Percentiles rank a stretch among this genome's conserved stretches.
Evolutionary conservation across 2,888 invertebrate genomes (phyloP).

Genomic region (Artemia sp.): DNA sequence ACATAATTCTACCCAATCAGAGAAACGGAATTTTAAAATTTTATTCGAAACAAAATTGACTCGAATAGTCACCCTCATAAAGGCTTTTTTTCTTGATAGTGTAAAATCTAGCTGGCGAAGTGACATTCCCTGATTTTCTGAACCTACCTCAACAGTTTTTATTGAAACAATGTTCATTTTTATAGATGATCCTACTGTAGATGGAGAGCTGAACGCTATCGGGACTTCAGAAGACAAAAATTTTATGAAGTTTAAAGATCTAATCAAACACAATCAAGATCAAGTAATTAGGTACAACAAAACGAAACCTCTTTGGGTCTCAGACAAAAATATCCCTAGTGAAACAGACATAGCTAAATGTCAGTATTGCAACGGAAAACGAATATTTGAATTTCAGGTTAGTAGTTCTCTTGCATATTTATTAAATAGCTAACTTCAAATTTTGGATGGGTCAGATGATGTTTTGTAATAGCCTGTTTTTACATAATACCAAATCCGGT

Average conservation of each 20-base stretch:
- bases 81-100: no score
- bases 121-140: no score
- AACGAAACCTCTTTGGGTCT: constrained; percentile 64
- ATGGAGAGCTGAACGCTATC: constrained; percentile 51
- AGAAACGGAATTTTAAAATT: no score
- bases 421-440: no score
- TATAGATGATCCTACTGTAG: constrained; percentile 40
- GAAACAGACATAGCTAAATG: constrained; percentile 49
- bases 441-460: no score
- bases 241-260: constrained; percentile 58
- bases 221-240: constrained; percentile 49
- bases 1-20: no score
- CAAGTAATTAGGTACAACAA: constrained; percentile 67
- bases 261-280: constrained; percentile 50
- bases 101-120: no score
- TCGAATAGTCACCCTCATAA: no score
- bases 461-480: no score
- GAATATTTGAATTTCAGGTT: constrained; percentile 81
- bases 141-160: constrained; percentile 6
- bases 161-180: constrained; percentile 18
- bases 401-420: constrained; percentile 23
- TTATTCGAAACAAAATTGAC: no score
- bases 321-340: constrained; percentile 39
- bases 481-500: no score
- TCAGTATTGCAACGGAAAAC: constrained; percentile 48